phyloP scores from a whole-genome alignment of 2,113 vertebrate species.

The Melanerpes aurifrons region DNA sequence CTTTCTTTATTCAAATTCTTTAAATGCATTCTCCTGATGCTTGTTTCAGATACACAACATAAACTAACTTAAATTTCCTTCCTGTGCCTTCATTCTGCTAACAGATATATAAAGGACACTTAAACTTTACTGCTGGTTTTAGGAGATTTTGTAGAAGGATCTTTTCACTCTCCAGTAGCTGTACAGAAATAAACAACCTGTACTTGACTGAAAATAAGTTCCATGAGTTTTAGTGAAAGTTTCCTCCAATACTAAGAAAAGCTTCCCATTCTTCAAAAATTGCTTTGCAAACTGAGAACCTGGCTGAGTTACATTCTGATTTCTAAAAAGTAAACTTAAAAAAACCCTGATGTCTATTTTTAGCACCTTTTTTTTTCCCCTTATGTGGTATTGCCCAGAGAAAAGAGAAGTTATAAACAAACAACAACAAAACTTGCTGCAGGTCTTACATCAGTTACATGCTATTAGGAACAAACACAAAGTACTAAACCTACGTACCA shows the following conservation, averaged over 20 bases:
- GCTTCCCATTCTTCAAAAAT: background rate
- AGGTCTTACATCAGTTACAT: background rate
- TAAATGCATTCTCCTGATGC: background rate
- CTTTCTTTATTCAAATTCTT: background rate
- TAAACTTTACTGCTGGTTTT: background rate
- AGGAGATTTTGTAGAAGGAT: background rate
- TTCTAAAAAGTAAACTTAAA: background rate
- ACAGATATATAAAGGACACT: background rate
- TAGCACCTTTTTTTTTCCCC: too few species aligned
- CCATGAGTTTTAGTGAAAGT: background rate
- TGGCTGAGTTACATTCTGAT: background rate
- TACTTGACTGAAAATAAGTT: background rate
- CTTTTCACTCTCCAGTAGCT: background rate
- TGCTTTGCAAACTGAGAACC: background rate
- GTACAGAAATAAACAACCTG: background rate
- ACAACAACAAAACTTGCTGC: background rate
- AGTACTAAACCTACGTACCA: background rate
- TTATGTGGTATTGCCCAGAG: background rate
- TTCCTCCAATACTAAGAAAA: background rate
- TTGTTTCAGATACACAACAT: background rate
- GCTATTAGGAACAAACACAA: background rate
- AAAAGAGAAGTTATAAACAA: background rate
- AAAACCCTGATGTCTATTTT: background rate
- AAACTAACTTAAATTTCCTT: slow-evolving; percentile 6
- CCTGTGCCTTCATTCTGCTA: slow-evolving; percentile 2